Percentiles rank a stretch among this genome's conserved stretches.
Conservation (phyloP, 1,140 invertebrate genomes). For the Ceratosolen fusciceps region DNA sequence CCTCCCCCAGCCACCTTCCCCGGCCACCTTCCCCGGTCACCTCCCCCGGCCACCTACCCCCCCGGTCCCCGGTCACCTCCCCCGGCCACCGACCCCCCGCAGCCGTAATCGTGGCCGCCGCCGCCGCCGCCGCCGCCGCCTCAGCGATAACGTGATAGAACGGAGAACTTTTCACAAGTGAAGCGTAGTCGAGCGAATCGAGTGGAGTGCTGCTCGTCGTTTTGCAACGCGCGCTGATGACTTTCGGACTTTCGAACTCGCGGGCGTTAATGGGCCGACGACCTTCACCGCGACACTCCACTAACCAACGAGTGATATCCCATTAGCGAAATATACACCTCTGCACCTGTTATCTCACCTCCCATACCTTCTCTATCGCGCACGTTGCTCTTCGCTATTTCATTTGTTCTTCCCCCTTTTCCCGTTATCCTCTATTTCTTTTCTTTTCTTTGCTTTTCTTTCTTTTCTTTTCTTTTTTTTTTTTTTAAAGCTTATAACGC, state of each 20-base stretch:
- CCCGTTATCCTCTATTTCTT: background rate
- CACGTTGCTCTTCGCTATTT: no score
- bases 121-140: no score
- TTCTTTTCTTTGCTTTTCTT: background rate
- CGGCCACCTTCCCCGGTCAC: no score
- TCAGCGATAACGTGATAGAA: constrained; percentile 11
- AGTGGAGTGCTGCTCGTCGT: background rate
- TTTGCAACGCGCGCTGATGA: constrained; percentile 9
- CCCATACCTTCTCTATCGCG: background rate
- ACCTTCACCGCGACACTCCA: constrained; percentile 6
- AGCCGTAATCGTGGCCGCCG: no score
- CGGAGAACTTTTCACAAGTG: constrained; percentile 11
- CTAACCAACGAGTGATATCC: background rate
- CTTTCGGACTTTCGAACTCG: constrained; percentile 24
- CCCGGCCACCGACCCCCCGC: background rate
- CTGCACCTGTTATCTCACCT: constrained; percentile 2
- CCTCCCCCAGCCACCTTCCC: no score
- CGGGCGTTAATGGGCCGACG: constrained; percentile 18
- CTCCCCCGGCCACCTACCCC: no score
- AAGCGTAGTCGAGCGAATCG: background rate
- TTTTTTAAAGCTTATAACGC: background rate
- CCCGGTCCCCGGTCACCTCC: background rate
- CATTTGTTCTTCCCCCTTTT: background rate
- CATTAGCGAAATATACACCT: background rate
- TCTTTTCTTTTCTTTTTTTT: background rate